Percentiles rank a stretch among this genome's conserved stretches.
These are phyloP conservation scores for Hassar affinis DNA, from an alignment of 2,113 vertebrate species.

Conservation along the genomic window DNA sequence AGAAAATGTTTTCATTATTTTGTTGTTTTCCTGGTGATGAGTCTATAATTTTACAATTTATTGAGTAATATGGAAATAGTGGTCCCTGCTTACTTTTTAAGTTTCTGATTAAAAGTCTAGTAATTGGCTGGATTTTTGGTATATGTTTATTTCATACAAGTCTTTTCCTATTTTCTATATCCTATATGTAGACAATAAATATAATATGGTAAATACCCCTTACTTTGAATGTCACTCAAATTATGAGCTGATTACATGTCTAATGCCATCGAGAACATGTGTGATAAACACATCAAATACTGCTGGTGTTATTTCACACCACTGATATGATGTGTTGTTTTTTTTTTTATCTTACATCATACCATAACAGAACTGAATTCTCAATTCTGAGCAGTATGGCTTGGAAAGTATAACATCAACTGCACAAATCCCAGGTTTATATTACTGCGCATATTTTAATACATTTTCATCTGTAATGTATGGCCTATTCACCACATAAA, in stretches of 20 bases:
- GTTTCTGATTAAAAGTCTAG: constrained; percentile 50
- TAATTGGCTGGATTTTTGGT: constrained; percentile 63
- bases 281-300: not conserved
- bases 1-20: not conserved
- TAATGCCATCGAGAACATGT: constrained; percentile 24
- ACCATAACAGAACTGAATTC: not conserved
- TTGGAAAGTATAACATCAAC: not conserved
- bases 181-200: not conserved
- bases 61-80: constrained; percentile 61
- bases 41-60: constrained; percentile 62
- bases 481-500: not conserved
- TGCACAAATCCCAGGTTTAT: not conserved
- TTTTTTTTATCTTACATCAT: not conserved
- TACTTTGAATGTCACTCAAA: not conserved
- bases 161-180: not conserved
- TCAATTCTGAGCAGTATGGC: not conserved
- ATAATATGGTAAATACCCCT: not conserved
- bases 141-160: constrained; percentile 22
- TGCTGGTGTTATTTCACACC: constrained; percentile 28
- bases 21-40: constrained; percentile 55
- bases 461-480: not conserved
- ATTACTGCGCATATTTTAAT: too few relatives aligned
- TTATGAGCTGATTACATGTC: constrained; percentile 22
- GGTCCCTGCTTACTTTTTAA: constrained; percentile 57
- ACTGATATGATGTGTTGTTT: constrained; percentile 20